Conservation (phyloP, 2,888 invertebrate genomes). For the Sinopyrophorus schimmeli region DNA sequence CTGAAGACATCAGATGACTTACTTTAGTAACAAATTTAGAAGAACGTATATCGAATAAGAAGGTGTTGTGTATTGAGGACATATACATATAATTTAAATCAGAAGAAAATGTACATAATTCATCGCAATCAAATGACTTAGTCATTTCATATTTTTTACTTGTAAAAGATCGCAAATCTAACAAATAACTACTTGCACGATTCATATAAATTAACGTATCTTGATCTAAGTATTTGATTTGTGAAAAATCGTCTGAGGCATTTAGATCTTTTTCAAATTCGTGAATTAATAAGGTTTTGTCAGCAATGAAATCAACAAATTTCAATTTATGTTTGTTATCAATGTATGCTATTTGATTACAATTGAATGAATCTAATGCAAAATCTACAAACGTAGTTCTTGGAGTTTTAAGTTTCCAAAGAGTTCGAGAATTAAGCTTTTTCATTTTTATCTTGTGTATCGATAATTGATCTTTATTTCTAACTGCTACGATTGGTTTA, state of each 20-base stretch:
- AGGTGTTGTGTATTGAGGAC: slow-evolving; percentile 18
- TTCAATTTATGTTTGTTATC: slow-evolving; percentile 11
- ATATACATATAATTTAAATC: slow-evolving; percentile 7
- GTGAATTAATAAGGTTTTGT: neutral
- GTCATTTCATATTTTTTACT: slow-evolving; percentile 1
- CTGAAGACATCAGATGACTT: slow-evolving; percentile 17
- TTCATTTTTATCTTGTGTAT: slow-evolving; percentile 7
- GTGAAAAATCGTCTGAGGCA: slow-evolving; percentile 6
- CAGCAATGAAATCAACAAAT: slow-evolving; percentile 7
- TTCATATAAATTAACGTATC: slow-evolving; percentile 18
- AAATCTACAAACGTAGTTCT: slow-evolving; percentile 12
- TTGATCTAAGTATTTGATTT: slow-evolving; percentile 12
- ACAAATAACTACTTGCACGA: slow-evolving; percentile 13
- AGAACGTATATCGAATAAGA: slow-evolving; percentile 14
- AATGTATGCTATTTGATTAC: slow-evolving; percentile 3
- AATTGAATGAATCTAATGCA: slow-evolving; percentile 6
- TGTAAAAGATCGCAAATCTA: slow-evolving; percentile 13
- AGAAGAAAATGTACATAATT: slow-evolving; percentile 17
- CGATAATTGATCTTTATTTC: slow-evolving; percentile 14
- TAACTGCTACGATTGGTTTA: neutral
- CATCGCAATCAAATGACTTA: slow-evolving; percentile 16
- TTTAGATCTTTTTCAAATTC: neutral
- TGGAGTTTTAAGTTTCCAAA: slow-evolving; percentile 4
- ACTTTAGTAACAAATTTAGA: slow-evolving; percentile 4
- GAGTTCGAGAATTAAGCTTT: neutral